phyloP scores from a whole-genome alignment of 2,113 vertebrate genomes.

The Melierax canorus region DNA sequence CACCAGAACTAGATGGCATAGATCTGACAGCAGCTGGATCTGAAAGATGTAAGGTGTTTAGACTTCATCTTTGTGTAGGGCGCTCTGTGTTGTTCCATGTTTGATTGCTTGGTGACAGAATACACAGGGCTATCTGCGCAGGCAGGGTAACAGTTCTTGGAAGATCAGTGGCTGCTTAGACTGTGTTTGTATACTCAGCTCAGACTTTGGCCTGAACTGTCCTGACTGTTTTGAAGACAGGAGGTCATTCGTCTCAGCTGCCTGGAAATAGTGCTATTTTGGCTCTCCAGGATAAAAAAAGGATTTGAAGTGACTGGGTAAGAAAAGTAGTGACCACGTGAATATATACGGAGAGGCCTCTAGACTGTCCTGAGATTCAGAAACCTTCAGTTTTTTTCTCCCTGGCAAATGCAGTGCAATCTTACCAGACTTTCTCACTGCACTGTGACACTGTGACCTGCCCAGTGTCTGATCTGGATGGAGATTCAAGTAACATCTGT shows the following conservation, averaged over 20 bases:
- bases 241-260: neutral
- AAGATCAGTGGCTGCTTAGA: neutral
- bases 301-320: neutral
- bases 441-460: neutral
- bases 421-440: accelerated
- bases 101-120: neutral
- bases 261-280: neutral
- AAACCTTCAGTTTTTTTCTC: neutral
- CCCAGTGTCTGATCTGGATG: neutral
- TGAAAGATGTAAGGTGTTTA: neutral
- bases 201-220: neutral
- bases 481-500: no score
- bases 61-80: neutral
- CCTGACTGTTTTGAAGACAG: neutral
- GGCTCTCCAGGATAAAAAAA: neutral
- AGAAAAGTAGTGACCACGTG: neutral
- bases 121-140: neutral
- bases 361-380: neutral
- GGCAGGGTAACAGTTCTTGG: neutral
- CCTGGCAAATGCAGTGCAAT: neutral
- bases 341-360: neutral
- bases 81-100: accelerated
- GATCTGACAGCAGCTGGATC: neutral
- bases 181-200: neutral
- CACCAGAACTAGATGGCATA: neutral